These are phyloP conservation scores for Azemiops feae DNA, from an alignment of 2,113 vertebrate genomes.

Conservation along the genomic window DNA sequence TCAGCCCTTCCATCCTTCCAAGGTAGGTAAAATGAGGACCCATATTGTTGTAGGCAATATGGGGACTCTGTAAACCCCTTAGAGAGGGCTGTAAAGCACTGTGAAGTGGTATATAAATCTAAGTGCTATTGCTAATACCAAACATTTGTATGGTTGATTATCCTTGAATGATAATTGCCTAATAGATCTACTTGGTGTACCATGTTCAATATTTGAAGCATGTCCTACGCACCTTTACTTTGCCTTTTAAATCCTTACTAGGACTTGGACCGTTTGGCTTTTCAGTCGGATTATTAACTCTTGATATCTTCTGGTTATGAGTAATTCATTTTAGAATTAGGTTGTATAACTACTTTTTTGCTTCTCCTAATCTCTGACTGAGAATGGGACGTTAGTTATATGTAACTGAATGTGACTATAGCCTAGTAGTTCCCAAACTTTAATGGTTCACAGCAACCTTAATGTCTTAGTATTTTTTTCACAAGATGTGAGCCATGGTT, in stretches of 20 bases:
- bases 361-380: background rate
- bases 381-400: background rate
- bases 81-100: too few species aligned
- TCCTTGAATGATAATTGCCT: background rate
- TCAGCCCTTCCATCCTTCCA: too few species aligned
- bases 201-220: background rate
- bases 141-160: background rate
- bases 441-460: background rate
- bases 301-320: background rate
- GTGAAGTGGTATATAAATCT: too few species aligned
- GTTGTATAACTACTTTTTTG: background rate
- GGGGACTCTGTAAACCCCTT: too few species aligned
- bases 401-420: background rate
- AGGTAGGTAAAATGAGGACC: too few species aligned
- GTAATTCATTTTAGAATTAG: background rate
- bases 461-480: background rate
- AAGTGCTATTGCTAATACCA: background rate
- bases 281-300: background rate
- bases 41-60: too few species aligned
- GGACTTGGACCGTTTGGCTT: background rate
- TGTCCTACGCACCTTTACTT: background rate
- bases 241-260: background rate
- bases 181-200: background rate
- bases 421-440: background rate
- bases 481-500: background rate